Evolutionary conservation across 2,113 vertebrate species (phyloP).

Genomic region (Apteryx mantelli): DNA sequence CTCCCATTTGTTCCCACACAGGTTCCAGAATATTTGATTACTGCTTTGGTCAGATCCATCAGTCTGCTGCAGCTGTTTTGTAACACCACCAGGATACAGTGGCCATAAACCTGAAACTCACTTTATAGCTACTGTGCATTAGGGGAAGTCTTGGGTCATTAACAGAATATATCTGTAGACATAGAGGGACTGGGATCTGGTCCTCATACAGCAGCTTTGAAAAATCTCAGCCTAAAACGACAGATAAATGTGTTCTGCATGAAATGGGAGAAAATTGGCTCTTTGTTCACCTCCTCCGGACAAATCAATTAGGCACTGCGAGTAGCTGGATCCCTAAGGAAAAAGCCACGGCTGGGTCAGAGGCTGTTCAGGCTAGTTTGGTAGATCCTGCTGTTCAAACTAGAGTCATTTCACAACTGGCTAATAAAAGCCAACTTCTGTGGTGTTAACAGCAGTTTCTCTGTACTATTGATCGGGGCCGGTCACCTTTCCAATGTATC

Average conservation of each 20-base stretch:
- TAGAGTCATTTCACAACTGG: neutral
- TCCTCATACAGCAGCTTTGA: neutral
- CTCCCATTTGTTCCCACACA: neutral
- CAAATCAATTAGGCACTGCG: neutral
- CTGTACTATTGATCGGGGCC: neutral
- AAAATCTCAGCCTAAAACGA: neutral
- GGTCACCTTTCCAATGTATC: neutral
- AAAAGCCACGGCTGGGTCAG: neutral
- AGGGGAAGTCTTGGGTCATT: neutral
- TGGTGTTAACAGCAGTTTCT: neutral
- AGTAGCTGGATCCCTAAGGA: neutral
- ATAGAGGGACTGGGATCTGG: neutral
- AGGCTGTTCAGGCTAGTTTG: neutral
- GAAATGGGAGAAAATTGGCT: neutral
- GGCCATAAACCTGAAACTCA: neutral
- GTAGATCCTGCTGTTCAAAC: neutral
- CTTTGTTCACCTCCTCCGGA: neutral
- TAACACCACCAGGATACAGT: neutral
- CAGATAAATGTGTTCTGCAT: neutral
- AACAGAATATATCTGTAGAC: neutral
- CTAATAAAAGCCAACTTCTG: neutral
- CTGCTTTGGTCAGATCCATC: fast-evolving
- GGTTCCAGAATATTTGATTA: neutral
- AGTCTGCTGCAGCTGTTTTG: neutral
- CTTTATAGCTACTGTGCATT: neutral